phyloP scores from a whole-genome alignment of 2,113 vertebrate genomes.

The Odocoileus virginianus region DNA sequence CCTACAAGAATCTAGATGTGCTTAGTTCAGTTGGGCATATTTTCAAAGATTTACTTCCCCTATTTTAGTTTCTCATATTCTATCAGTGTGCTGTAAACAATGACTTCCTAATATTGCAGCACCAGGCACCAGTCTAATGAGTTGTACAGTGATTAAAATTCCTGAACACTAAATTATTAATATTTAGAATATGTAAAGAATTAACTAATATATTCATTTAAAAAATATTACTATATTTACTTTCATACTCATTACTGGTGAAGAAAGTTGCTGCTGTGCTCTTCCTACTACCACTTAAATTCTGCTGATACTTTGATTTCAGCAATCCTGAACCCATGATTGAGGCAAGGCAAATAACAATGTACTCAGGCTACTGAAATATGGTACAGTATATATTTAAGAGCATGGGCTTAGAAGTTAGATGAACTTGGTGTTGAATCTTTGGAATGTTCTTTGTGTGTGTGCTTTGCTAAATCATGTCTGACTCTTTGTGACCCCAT shows the following conservation, averaged over 20 bases:
- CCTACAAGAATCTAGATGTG: background rate
- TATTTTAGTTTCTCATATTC: background rate
- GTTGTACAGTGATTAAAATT: background rate
- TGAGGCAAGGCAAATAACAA: background rate
- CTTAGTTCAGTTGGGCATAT: background rate
- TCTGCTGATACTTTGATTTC: background rate
- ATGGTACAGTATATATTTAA: background rate
- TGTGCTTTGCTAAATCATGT: background rate
- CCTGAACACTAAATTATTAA: background rate
- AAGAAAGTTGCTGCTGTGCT: background rate
- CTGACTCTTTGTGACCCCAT: background rate
- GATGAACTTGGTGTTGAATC: background rate
- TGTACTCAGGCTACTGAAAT: background rate
- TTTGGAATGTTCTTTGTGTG: background rate
- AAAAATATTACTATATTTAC: background rate
- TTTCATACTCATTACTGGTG: background rate
- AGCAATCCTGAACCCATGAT: background rate
- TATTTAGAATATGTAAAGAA: background rate
- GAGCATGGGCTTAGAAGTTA: background rate
- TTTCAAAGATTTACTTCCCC: background rate
- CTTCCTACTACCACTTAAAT: constrained; percentile 71
- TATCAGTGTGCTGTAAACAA: background rate
- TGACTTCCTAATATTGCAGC: background rate
- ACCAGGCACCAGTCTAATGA: background rate
- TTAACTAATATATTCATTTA: background rate